Evolutionary conservation across 2,888 invertebrate species (phyloP).

Genomic region (Mycogona germanica): DNA sequence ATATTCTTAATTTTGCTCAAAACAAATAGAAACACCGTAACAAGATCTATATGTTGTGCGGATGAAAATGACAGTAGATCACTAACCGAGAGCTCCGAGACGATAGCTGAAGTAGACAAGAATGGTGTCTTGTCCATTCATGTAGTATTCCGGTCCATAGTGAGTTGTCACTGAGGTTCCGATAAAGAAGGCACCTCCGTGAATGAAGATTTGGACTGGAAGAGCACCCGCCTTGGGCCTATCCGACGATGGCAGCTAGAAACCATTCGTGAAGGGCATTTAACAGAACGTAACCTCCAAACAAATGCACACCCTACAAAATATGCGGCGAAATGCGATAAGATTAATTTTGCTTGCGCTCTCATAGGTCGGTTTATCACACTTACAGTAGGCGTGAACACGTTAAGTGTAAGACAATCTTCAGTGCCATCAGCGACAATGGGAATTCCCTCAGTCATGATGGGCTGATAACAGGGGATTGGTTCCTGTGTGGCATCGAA

Average conservation of each 20-base stretch:
- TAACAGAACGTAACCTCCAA: too few species aligned
- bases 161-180: background rate
- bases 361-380: background rate
- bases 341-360: background rate
- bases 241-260: background rate
- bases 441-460: background rate
- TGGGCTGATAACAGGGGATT: background rate
- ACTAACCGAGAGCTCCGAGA: conserved; percentile 12
- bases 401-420: conserved; percentile 4
- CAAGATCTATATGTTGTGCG: too few species aligned
- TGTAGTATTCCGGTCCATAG: conserved; percentile 7
- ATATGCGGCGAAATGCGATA: too few species aligned
- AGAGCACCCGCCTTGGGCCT: background rate
- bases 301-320: too few species aligned
- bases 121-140: conserved; percentile 7
- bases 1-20: too few species aligned
- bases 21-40: too few species aligned
- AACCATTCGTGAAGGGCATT: background rate
- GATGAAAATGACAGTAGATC: too few species aligned
- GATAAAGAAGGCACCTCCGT: conserved; percentile 9
- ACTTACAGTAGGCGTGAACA: background rate
- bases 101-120: conserved; percentile 8
- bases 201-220: conserved; percentile 13
- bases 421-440: background rate
- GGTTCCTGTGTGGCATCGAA: background rate